Evolutionary conservation across 2,113 vertebrate species (phyloP).

Genomic region (Ceyx melanurus): DNA sequence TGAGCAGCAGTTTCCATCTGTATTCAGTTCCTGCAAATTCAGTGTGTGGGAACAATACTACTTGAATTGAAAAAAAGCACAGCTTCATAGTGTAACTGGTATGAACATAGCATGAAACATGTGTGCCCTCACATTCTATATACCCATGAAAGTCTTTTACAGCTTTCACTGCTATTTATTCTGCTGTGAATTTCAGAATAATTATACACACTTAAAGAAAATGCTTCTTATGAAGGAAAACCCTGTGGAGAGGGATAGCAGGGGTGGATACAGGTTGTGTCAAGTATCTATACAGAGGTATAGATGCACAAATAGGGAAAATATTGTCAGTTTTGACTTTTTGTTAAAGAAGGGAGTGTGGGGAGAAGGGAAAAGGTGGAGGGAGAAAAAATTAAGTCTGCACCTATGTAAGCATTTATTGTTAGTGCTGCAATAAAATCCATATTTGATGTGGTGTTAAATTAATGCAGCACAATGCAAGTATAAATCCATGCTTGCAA

Average conservation of each 20-base stretch:
- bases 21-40: constrained; percentile 22
- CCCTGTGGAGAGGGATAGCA: neutral
- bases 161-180: neutral
- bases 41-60: neutral
- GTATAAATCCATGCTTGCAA: constrained; percentile 55
- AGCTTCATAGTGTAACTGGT: neutral
- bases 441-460: constrained; percentile 81
- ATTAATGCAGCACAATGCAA: constrained; percentile 77
- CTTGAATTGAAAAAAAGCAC: neutral
- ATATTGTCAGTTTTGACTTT: constrained; percentile 37
- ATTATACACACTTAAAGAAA: neutral
- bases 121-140: neutral
- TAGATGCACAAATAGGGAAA: constrained; percentile 4
- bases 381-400: constrained; percentile 36
- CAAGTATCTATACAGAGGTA: neutral
- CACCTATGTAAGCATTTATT: constrained; percentile 70
- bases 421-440: constrained; percentile 81
- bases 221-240: neutral
- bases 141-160: neutral
- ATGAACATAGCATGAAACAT: neutral
- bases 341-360: neutral
- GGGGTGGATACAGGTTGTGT: neutral
- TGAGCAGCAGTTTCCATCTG: neutral
- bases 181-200: neutral
- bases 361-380: neutral